These are phyloP conservation scores for Sciurus carolinensis DNA, from an alignment of 2,797 vertebrate species.

Conservation along the genomic window DNA sequence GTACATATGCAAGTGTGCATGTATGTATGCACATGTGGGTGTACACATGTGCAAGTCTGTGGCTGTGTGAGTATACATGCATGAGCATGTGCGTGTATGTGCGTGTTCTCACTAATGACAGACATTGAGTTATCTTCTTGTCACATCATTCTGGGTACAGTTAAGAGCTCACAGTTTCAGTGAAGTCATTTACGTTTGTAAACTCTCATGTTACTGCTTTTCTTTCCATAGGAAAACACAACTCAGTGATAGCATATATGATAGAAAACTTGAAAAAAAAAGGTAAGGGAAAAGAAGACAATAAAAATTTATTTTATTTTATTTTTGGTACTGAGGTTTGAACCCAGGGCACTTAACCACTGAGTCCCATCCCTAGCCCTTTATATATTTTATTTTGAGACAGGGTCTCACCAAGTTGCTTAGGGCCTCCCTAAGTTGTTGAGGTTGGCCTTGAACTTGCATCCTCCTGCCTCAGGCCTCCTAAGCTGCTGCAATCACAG, in stretches of 20 bases:
- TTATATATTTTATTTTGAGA: no score
- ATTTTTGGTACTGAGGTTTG: no score
- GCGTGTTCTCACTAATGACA: not conserved
- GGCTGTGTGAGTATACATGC: no score
- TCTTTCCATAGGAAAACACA: not conserved
- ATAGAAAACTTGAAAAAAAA: not conserved
- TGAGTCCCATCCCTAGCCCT: no score
- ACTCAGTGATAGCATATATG: not conserved
- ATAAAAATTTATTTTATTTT: not conserved
- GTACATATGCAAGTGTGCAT: not conserved
- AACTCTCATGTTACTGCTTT: not conserved
- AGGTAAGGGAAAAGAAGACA: not conserved
- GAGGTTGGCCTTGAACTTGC: no score
- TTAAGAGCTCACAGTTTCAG: not conserved
- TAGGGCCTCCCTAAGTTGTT: no score
- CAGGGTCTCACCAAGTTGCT: no score
- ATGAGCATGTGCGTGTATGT: not conserved
- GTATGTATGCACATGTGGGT: no score
- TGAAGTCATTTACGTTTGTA: not conserved
- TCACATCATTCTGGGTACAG: not conserved
- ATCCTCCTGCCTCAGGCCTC: no score
- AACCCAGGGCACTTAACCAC: no score
- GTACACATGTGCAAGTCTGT: no score
- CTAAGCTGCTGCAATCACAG: no score
- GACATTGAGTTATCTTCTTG: not conserved